Conservation (phyloP, 1,140 invertebrate genomes). For the Philopotamus ludificatus region DNA sequence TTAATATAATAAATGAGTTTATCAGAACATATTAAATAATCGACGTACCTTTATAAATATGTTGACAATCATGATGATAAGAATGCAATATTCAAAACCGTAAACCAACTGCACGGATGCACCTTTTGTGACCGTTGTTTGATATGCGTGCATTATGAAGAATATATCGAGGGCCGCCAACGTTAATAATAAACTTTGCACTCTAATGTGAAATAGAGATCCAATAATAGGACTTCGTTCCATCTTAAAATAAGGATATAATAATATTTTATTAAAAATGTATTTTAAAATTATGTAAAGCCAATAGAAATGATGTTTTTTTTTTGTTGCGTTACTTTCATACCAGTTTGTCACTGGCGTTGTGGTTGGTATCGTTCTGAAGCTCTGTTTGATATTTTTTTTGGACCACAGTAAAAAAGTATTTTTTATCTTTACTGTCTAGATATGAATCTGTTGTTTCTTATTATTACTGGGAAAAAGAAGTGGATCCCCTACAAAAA, state of each 20-base stretch:
- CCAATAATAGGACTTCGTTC: constrained; percentile 97
- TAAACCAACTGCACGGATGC: constrained; percentile 98
- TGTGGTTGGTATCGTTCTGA: no score
- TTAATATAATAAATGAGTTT: not conserved
- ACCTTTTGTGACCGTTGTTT: constrained; percentile 90
- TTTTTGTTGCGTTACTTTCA: no score
- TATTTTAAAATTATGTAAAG: no score
- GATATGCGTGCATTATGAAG: constrained; percentile 93
- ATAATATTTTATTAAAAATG: not conserved
- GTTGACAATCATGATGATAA: constrained; percentile 91
- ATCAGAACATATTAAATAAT: not conserved
- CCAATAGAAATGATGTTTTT: no score
- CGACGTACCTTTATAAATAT: constrained; percentile 80
- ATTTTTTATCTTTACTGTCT: no score
- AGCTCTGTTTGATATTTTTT: not conserved
- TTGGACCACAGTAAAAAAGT: no score
- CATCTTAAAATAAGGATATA: constrained; percentile 71
- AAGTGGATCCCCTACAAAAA: no score
- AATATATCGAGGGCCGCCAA: constrained; percentile 82
- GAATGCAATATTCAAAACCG: constrained; percentile 98
- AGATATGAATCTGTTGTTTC: no score
- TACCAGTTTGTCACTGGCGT: no score
- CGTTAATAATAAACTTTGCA: constrained; percentile 79
- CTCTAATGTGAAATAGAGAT: constrained; percentile 90
- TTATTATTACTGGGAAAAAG: no score